A percentile compares a stretch with the other conserved stretches of the same genome.
These are phyloP conservation scores for Acipenser oxyrinchus DNA, from an alignment of 2,797 vertebrate species.

Conservation along the genomic window DNA sequence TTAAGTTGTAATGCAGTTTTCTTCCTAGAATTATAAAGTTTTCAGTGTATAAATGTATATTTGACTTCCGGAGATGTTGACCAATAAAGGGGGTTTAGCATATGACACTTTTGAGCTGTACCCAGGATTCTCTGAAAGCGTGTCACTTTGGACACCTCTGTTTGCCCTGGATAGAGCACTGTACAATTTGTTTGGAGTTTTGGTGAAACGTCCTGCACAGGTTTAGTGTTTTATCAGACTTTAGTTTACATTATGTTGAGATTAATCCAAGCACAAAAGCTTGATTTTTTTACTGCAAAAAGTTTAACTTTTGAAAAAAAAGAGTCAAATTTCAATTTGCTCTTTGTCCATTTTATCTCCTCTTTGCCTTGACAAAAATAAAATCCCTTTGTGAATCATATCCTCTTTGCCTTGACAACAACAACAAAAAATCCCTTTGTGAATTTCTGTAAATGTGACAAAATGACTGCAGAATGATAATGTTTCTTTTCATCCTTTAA, in stretches of 20 bases:
- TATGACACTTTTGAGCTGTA: slow-evolving; percentile 69
- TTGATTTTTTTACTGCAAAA: slow-evolving; percentile 83
- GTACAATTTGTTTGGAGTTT: slow-evolving; percentile 59
- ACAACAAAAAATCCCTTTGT: slow-evolving; percentile 49
- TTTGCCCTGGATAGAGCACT: slow-evolving; percentile 57
- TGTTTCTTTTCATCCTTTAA: slow-evolving; percentile 61
- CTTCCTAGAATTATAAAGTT: slow-evolving; percentile 53
- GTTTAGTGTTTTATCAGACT: slow-evolving; percentile 71
- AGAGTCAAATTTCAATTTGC: slow-evolving; percentile 50
- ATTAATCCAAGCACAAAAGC: slow-evolving; percentile 86
- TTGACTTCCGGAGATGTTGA: slow-evolving; percentile 68
- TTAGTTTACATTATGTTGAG: slow-evolving; percentile 77
- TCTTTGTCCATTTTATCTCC: slow-evolving; percentile 60
- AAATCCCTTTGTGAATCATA: slow-evolving; percentile 18
- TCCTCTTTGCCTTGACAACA: slow-evolving; percentile 55
- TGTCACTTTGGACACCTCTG: slow-evolving; percentile 51
- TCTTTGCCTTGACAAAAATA: slow-evolving; percentile 53
- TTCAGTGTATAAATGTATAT: slow-evolving; percentile 72
- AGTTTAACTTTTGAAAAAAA: slow-evolving; percentile 71
- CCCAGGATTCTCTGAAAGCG: slow-evolving; percentile 51
- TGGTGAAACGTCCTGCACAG: slow-evolving; percentile 69
- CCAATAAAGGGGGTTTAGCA: slow-evolving; percentile 63
- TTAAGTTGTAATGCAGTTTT: slow-evolving; percentile 63
- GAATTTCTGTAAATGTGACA: slow-evolving; percentile 69
- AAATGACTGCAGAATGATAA: slow-evolving; percentile 58